Conservation (phyloP, 53 echinoderm and acorn worm species). For the Stichopus horrens region DNA sequence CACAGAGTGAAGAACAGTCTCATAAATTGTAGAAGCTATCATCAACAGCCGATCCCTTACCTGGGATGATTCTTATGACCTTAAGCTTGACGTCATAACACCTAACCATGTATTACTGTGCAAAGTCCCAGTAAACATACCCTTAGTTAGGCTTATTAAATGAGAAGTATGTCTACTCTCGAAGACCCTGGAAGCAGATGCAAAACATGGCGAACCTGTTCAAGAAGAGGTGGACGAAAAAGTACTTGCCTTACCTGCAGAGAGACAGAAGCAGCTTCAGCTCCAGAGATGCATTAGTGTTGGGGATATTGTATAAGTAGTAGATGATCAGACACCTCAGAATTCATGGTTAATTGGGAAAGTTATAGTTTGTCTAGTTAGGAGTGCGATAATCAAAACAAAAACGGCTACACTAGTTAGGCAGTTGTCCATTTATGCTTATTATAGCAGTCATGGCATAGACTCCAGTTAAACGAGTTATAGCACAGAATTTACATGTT, state of each 20-base stretch:
- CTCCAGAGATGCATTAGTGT: conserved; percentile 36
- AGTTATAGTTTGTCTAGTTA: background rate
- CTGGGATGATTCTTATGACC: conserved; percentile 46
- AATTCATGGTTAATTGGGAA: conserved; percentile 8
- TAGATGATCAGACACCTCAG: conserved; percentile 43
- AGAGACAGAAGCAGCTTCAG: conserved; percentile 50
- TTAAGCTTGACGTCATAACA: conserved; percentile 55
- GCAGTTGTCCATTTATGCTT: conserved; percentile 20
- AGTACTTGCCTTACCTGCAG: conserved; percentile 57
- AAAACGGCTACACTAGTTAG: conserved; percentile 12
- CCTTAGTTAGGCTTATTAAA: conserved; percentile 41
- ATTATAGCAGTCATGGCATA: background rate
- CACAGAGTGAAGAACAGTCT: conserved; percentile 59
- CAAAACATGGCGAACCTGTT: conserved; percentile 59
- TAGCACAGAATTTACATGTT: too few species aligned
- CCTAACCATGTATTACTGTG: conserved; percentile 52
- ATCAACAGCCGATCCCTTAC: conserved; percentile 64
- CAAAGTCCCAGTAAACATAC: conserved; percentile 14
- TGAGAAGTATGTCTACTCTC: conserved; percentile 44
- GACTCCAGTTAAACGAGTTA: too few species aligned
- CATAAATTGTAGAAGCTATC: conserved; percentile 59
- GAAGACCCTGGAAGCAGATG: conserved; percentile 51
- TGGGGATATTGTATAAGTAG: conserved; percentile 52
- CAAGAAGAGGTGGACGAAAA: conserved; percentile 54
- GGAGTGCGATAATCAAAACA: conserved; percentile 42